Percentiles rank a stretch among this genome's conserved stretches.
These are phyloP conservation scores for Actenoides hombroni DNA, from an alignment of 2,113 vertebrate genomes.

Conservation along the genomic window DNA sequence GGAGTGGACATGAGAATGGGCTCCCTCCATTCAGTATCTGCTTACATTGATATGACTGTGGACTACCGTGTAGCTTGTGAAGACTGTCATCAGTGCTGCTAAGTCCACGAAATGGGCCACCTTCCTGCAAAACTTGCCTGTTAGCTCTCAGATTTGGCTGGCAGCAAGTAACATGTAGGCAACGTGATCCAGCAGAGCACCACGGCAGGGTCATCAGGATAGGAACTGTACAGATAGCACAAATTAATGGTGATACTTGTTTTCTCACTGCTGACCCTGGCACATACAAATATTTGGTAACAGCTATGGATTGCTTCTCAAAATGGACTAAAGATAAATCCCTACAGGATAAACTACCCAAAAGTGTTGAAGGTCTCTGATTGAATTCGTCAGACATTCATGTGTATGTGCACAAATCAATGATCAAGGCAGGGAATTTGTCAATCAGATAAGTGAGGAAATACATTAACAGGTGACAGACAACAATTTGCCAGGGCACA, in stretches of 20 bases:
- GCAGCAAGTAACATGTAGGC: neutral
- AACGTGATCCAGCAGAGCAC: neutral
- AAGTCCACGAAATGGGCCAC: neutral
- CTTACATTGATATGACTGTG: neutral
- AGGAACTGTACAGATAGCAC: neutral
- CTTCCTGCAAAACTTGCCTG: neutral
- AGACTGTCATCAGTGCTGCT: neutral
- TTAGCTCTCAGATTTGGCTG: neutral
- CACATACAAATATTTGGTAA: slow-evolving; percentile 38
- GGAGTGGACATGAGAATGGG: neutral
- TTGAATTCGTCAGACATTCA: slow-evolving; percentile 59
- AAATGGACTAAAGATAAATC: slow-evolving; percentile 42
- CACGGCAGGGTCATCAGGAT: neutral
- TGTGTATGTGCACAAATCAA: slow-evolving; percentile 45
- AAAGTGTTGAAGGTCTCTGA: slow-evolving; percentile 60
- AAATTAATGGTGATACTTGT: slow-evolving; percentile 52
- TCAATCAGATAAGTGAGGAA: slow-evolving; percentile 68
- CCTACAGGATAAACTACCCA: slow-evolving; percentile 33
- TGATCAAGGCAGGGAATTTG: slow-evolving; percentile 45
- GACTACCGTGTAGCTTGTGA: neutral
- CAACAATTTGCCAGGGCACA: slow-evolving; percentile 61
- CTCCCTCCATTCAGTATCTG: neutral
- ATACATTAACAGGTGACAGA: slow-evolving; percentile 71
- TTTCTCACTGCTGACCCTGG: slow-evolving; percentile 32
- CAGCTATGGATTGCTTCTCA: slow-evolving; percentile 26